Percentiles rank a stretch among this genome's conserved stretches.
phyloP scores from a whole-genome alignment of 2,888 invertebrate species.

The Bruchidius siliquastri region DNA sequence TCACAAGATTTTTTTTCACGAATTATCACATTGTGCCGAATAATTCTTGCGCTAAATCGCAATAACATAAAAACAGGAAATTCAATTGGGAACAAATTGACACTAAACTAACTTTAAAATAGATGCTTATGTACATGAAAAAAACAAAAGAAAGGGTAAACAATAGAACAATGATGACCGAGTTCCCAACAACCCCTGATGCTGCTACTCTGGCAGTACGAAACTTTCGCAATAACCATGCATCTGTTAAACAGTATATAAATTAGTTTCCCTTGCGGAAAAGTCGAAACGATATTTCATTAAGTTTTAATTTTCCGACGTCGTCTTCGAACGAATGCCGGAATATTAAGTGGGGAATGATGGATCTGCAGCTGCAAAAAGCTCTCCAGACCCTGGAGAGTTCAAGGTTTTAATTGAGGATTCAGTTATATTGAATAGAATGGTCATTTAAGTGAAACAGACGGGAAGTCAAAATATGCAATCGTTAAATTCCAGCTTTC shows the following conservation, averaged over 20 bases:
- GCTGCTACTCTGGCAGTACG: neutral
- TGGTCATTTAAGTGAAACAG: neutral
- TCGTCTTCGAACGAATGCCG: neutral
- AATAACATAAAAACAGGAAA: too few relatives aligned
- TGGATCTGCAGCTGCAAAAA: neutral
- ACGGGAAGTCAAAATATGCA: neutral
- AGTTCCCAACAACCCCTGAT: neutral
- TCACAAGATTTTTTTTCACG: too few relatives aligned
- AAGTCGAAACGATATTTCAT: neutral
- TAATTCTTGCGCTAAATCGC: too few relatives aligned
- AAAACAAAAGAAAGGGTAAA: too few relatives aligned
- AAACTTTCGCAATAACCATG: neutral
- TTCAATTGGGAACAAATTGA: too few relatives aligned
- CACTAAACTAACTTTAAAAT: too few relatives aligned
- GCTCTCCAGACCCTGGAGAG: neutral
- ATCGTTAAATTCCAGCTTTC: neutral
- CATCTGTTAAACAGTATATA: neutral
- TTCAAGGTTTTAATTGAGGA: neutral
- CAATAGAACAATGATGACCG: too few relatives aligned
- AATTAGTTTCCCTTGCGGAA: neutral
- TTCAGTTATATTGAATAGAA: neutral
- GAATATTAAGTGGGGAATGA: neutral
- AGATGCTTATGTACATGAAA: too few relatives aligned
- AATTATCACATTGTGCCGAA: too few relatives aligned
- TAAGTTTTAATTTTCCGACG: neutral